Evolutionary conservation across 1,140 invertebrate genomes (phyloP).

Genomic region (Bilobella aurantiaca): DNA sequence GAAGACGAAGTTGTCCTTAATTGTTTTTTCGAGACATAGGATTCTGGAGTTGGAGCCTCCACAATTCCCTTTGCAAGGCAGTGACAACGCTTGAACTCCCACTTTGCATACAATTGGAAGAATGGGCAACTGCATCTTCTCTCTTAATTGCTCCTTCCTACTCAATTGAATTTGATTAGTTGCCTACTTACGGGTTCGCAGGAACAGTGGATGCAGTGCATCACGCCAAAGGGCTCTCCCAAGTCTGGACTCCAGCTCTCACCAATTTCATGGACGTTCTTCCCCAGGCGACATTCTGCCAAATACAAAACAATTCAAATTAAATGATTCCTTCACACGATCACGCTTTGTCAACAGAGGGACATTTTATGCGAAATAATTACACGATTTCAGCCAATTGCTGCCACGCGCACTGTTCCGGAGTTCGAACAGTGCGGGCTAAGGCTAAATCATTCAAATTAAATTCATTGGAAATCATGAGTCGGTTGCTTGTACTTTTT

Average conservation of each 20-base stretch:
- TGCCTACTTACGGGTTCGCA: conserved; percentile 67
- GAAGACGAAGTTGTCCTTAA: background rate
- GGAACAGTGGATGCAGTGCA: conserved; percentile 87
- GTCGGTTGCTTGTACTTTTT: too few species aligned
- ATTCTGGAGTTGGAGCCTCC: background rate
- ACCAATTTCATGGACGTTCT: conserved; percentile 69
- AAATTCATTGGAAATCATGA: background rate
- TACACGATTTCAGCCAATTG: background rate
- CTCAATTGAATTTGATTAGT: background rate
- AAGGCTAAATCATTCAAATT: background rate
- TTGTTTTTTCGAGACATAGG: background rate
- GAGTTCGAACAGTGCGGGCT: background rate
- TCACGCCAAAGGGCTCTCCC: conserved; percentile 78
- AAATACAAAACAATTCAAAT: conserved; percentile 42
- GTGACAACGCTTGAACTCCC: too few species aligned
- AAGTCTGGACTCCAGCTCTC: conserved; percentile 81
- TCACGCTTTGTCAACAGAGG: background rate
- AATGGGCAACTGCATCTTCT: background rate
- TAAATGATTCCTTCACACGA: background rate
- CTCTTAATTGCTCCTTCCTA: background rate
- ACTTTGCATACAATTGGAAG: conserved; percentile 2
- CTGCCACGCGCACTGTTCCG: too few species aligned
- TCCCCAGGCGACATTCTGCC: conserved; percentile 82
- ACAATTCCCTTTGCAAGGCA: too few species aligned
- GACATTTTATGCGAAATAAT: background rate